Evolutionary conservation across 2,797 vertebrate genomes (phyloP).

Genomic region (Poeciliopsis paucimaculata): DNA sequence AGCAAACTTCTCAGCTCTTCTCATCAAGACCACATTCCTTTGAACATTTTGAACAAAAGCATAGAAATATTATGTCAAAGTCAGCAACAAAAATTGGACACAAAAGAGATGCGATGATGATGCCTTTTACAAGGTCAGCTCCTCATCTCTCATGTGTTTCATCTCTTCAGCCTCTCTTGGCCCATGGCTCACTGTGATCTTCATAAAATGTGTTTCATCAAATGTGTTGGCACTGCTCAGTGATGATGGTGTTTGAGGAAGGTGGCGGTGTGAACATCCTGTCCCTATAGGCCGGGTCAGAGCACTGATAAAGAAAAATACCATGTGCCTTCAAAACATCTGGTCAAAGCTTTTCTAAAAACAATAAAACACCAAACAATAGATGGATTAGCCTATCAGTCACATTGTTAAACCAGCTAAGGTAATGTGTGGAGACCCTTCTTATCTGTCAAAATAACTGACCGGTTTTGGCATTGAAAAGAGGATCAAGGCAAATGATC

Average conservation of each 20-base stretch:
- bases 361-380: background rate
- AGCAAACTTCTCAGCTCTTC: constrained; percentile 12
- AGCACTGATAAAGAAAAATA: constrained; percentile 2
- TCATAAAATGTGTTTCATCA: constrained; percentile 54
- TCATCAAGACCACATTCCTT: constrained; percentile 37
- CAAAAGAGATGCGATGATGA: constrained; percentile 30
- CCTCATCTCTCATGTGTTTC: constrained; percentile 30
- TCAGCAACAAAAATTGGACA: constrained; percentile 35
- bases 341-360: background rate
- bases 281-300: background rate
- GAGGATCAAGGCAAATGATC: background rate
- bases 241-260: constrained; percentile 6
- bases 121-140: constrained; percentile 54
- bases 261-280: constrained; percentile 3
- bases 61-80: constrained; percentile 28
- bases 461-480: background rate
- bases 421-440: background rate
- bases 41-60: constrained; percentile 41
- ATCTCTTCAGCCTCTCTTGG: constrained; percentile 24
- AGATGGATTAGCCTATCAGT: background rate
- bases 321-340: background rate
- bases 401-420: background rate
- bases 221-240: constrained; percentile 30
- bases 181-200: constrained; percentile 17
- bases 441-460: background rate